Conservation (phyloP, 2,888 invertebrate species). For the Sesamia inferens region DNA sequence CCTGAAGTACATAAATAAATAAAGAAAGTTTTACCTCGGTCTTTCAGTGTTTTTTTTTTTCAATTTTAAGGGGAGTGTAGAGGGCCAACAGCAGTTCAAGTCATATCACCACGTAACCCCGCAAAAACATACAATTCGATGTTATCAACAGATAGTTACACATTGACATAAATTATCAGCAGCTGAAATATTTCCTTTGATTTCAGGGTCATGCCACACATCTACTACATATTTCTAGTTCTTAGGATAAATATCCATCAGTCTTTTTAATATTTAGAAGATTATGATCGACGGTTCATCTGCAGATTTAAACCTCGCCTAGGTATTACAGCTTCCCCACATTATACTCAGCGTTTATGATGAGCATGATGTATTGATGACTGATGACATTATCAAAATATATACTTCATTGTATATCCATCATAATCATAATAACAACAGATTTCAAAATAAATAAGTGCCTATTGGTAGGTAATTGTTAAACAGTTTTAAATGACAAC, state of each 20-base stretch:
- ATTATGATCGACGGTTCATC: not conserved
- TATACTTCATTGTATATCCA: slow-evolving; percentile 29
- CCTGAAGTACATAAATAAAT: not conserved
- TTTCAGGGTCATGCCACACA: slow-evolving; percentile 6
- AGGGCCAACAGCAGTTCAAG: not conserved
- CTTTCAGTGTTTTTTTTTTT: not conserved
- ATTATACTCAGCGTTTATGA: slow-evolving; percentile 5
- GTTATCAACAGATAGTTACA: slow-evolving; percentile 9
- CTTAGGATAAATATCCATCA: not conserved
- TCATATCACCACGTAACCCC: not conserved
- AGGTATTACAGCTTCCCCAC: slow-evolving; percentile 6
- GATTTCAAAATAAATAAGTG: slow-evolving; percentile 35
- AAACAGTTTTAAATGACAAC: slow-evolving; percentile 26
- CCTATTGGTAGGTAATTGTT: slow-evolving; percentile 17
- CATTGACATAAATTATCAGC: not conserved
- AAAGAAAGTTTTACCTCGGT: not conserved
- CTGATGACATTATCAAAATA: slow-evolving; percentile 31
- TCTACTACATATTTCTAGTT: not conserved
- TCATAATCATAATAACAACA: slow-evolving; percentile 28
- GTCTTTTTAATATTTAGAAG: not conserved
- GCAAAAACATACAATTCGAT: not conserved
- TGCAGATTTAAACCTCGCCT: not conserved
- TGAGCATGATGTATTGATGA: slow-evolving; percentile 3
- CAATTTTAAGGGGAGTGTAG: not conserved
- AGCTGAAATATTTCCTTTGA: not conserved